phyloP scores from a whole-genome alignment of 2,113 vertebrate genomes.

The Seriola rivoliana region DNA sequence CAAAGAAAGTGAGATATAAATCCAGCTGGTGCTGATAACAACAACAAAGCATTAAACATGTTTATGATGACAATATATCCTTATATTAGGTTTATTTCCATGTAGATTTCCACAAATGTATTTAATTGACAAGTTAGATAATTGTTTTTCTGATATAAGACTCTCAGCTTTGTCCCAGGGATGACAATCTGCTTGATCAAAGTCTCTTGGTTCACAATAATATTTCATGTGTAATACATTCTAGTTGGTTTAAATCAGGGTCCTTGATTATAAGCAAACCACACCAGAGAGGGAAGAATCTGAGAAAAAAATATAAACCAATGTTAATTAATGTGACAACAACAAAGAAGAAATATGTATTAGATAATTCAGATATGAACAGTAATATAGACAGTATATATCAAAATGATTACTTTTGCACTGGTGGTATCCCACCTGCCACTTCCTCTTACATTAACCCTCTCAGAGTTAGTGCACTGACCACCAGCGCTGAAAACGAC shows the following conservation, averaged over 20 bases:
- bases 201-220: not conserved
- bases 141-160: no score
- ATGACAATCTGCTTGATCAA: not conserved
- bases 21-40: not conserved
- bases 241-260: not conserved
- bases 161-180: not conserved
- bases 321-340: not conserved
- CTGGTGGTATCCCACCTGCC: slow-evolving; percentile 4
- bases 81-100: not conserved
- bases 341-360: not conserved
- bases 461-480: slow-evolving; percentile 29
- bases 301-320: not conserved
- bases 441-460: slow-evolving; percentile 1
- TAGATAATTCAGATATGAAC: not conserved
- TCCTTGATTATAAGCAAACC: not conserved
- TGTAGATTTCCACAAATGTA: not conserved
- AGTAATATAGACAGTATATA: not conserved
- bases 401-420: not conserved
- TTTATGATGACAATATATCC: not conserved
- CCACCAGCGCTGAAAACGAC: slow-evolving; percentile 45
- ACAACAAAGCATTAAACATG: not conserved
- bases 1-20: not conserved
- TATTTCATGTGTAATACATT: not conserved
- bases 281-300: not conserved
- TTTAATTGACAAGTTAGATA: not conserved